Conservation (phyloP, 1,140 invertebrate species). For the Steinernema khuongi region DNA sequence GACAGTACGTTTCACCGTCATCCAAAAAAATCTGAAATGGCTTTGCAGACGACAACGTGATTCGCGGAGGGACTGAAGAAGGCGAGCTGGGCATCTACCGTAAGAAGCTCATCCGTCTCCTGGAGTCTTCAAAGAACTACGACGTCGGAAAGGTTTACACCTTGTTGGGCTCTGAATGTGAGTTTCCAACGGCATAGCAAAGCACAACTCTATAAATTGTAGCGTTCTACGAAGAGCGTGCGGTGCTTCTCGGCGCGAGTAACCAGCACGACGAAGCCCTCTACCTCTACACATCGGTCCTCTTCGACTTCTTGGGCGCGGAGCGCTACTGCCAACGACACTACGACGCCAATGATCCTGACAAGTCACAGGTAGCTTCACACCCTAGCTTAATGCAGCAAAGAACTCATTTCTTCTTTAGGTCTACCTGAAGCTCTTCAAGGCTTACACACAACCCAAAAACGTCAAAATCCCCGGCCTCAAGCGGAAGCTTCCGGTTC, state of each 20-base stretch:
- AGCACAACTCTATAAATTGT: slow-evolving; percentile 8
- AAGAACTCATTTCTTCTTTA: slow-evolving; percentile 18
- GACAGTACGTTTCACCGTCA: slow-evolving; percentile 43
- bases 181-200: no score
- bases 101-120: slow-evolving; percentile 75
- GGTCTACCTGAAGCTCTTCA: slow-evolving; percentile 43
- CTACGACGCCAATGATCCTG: slow-evolving; percentile 33
- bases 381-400: neutral
- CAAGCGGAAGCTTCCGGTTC: neutral
- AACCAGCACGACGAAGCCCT: slow-evolving; percentile 82
- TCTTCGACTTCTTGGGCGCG: slow-evolving; percentile 74
- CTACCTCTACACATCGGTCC: slow-evolving; percentile 78
- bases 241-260: slow-evolving; percentile 79
- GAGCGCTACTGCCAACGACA: slow-evolving; percentile 59
- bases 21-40: slow-evolving; percentile 33
- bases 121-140: slow-evolving; percentile 76
- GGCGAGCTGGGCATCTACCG: slow-evolving; percentile 67
- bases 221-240: slow-evolving; percentile 79
- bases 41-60: slow-evolving; percentile 51
- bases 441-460: slow-evolving; percentile 35
- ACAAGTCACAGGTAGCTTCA: slow-evolving; percentile 36
- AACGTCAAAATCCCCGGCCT: slow-evolving; percentile 4
- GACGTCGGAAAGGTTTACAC: slow-evolving; percentile 72
- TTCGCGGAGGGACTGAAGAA: slow-evolving; percentile 64
- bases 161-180: slow-evolving; percentile 29